A percentile compares a stretch with the other conserved stretches of the same genome.
phyloP scores from a whole-genome alignment of 1,140 invertebrate species.

The Drosophila kohkoa region DNA sequence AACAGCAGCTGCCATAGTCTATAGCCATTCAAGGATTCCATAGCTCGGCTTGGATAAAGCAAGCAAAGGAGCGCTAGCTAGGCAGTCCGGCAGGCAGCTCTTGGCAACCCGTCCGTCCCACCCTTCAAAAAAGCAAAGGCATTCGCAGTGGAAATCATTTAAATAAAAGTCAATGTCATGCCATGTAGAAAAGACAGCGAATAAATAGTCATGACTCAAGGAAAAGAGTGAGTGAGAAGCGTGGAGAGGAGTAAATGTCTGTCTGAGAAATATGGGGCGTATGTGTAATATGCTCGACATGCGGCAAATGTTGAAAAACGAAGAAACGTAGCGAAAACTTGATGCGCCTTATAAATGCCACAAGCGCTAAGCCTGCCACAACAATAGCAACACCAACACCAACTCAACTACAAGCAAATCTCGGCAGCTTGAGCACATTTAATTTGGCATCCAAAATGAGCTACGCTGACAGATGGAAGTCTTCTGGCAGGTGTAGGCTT shows the following conservation, averaged over 20 bases:
- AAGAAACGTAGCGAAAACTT: conserved; percentile 32
- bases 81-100: neutral
- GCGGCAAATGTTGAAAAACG: conserved; percentile 50
- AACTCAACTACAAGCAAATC: conserved; percentile 53
- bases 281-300: conserved; percentile 69
- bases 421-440: conserved; percentile 68
- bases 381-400: conserved; percentile 1
- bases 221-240: neutral
- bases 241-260: conserved; percentile 5
- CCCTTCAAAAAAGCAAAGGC: conserved; percentile 17
- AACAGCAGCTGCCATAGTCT: conserved; percentile 63
- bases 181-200: conserved; percentile 77
- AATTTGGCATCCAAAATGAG: conserved; percentile 78
- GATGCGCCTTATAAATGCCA: conserved; percentile 65
- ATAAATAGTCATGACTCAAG: conserved; percentile 64
- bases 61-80: neutral
- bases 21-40: conserved; percentile 66
- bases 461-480: conserved; percentile 69
- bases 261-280: conserved; percentile 48
- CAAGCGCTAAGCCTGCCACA: conserved; percentile 39
- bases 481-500: conserved; percentile 19
- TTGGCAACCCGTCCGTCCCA: conserved; percentile 6
- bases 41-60: conserved; percentile 3
- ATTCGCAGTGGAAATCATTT: conserved; percentile 74
- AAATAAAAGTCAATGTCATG: conserved; percentile 84